Percentiles rank a stretch among this genome's conserved stretches.
phyloP scores from a whole-genome alignment of 2,797 vertebrate genomes.

The Triplophysa bombifrons region DNA sequence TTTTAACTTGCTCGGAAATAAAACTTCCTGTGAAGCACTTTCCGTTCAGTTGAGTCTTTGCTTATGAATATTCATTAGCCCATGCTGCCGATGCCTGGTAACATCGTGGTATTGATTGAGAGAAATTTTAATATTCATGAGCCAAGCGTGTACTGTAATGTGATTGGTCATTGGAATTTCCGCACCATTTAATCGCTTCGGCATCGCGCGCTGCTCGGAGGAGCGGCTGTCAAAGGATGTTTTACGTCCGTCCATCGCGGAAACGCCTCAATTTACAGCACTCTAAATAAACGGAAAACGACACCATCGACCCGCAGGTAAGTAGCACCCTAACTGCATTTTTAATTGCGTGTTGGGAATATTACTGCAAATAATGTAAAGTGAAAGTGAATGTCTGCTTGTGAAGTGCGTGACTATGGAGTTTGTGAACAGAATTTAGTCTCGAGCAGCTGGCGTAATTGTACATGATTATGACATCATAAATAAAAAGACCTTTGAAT shows the following conservation, averaged over 20 bases:
- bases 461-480: not conserved
- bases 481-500: not conserved
- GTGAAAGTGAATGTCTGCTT: conserved; percentile 37
- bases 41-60: not conserved
- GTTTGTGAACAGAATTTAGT: not conserved
- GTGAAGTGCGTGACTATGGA: not conserved
- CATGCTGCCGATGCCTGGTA: accelerated
- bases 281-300: not conserved
- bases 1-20: no score
- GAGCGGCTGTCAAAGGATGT: not conserved
- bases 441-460: not conserved
- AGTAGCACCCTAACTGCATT: conserved; percentile 3
- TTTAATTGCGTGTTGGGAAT: not conserved
- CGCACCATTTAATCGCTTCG: conserved; percentile 22
- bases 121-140: conserved; percentile 18
- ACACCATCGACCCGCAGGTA: conserved; percentile 32
- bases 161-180: conserved; percentile 9
- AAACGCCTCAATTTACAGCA: not conserved
- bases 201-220: not conserved
- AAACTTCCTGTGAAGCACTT: conserved; percentile 32
- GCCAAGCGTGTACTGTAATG: not conserved
- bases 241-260: not conserved
- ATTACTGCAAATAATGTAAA: conserved; percentile 11
- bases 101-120: not conserved
- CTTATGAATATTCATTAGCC: not conserved